Percentiles rank a stretch among this genome's conserved stretches.
Conservation (phyloP, 2,113 vertebrate genomes). For the Tautogolabrus adspersus region DNA sequence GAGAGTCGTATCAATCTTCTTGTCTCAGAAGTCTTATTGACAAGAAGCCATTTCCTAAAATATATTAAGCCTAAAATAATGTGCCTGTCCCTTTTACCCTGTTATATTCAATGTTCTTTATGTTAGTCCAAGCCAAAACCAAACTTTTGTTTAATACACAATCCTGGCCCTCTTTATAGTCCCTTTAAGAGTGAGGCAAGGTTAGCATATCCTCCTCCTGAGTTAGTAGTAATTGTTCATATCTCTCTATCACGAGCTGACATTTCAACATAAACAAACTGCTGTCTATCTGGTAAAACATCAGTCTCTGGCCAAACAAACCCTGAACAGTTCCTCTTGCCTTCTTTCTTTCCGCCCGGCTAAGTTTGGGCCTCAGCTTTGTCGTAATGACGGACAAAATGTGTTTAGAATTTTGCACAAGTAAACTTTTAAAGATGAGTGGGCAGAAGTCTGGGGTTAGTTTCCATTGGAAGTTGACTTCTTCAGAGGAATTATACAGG, state of each 20-base stretch:
- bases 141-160: background rate
- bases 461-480: constrained; percentile 58
- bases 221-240: background rate
- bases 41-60: too few relatives aligned
- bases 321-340: background rate
- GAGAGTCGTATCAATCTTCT: too few relatives aligned
- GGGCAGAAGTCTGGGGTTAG: constrained; percentile 18
- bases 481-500: constrained; percentile 43
- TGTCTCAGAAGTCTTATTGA: too few relatives aligned
- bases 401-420: constrained; percentile 18
- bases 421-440: constrained; percentile 10
- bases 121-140: background rate
- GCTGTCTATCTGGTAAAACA: background rate
- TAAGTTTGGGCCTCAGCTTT: constrained; percentile 16
- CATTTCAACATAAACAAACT: background rate
- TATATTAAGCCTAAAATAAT: too few relatives aligned
- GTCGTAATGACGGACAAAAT: constrained; percentile 37
- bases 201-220: background rate
- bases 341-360: background rate
- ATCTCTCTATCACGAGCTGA: background rate
- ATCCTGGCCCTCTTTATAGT: background rate
- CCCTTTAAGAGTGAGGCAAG: background rate
- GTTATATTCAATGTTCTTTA: background rate
- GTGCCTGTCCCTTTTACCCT: too few relatives aligned
- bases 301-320: background rate